Evolutionary conservation across 2,113 vertebrate genomes (phyloP), one percentile per base, ranked within the genome.

Genomic region (Sinocyclocheilus anshuiensis): DNA sequence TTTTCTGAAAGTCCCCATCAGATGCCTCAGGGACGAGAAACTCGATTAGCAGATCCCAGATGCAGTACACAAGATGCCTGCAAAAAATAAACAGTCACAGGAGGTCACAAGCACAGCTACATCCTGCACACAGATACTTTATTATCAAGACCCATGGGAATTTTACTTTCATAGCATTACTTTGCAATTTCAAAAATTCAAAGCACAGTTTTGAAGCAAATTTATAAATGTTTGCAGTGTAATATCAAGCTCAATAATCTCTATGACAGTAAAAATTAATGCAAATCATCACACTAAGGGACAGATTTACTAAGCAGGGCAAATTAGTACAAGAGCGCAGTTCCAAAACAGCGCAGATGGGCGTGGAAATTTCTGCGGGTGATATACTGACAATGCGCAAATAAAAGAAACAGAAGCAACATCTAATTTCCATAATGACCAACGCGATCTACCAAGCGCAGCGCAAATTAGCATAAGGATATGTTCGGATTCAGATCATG

Each of bases 41-140:
- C 89, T 98, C 97, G 91, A 99, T 90, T 59, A 99, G 94, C 87
- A 98, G 91, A 86, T 99, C 98, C 90, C 96, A 95, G 42, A 99
- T 91, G 89, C 95, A 96, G 94, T 96, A 99, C 90, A 99, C 93
- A 90, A 99, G 94, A 90, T 99, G 97, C 91, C 98, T 99, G 91
- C n/a, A 88, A 29, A 84, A 29, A 90, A 61, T 10, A 45, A 3
- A 26, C 24, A 89, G 65, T 45, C 45, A 81, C 7, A 61, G 29
- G 76, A 65, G 53, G 13, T n/a, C n/a, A 77, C 22, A 78, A 26
- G 48, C 55, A 55, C 29, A 39, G 75, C 15, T 26, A 71, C 26
- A 74, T 42, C 39, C 22, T 63, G 24, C 36, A 65, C 77, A 61
- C 57, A 72, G 53, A 61, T 81, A 78, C 20, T 13, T 29, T 36